Conservation (phyloP, 1,140 invertebrate genomes). For the Conus betulinus region DNA sequence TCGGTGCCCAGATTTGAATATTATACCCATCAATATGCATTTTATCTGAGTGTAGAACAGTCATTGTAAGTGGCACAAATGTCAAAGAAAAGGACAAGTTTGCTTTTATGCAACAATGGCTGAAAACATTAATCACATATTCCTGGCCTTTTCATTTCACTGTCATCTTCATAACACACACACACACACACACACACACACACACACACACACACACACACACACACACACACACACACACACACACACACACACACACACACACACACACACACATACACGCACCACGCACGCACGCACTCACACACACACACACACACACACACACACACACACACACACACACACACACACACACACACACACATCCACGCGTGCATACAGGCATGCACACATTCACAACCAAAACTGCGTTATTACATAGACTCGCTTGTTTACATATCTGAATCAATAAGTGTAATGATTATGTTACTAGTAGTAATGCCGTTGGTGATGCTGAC, state of each 20-base stretch:
- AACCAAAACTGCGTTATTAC: not conserved
- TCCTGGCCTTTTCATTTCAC: not conserved
- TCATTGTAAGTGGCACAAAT: too few relatives aligned
- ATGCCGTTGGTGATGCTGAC: not conserved
- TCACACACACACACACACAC: too few relatives aligned
- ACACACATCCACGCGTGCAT: not conserved
- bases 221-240: slow-evolving; percentile 14
- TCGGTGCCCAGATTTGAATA: too few relatives aligned
- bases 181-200: slow-evolving; percentile 21
- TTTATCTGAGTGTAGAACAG: too few relatives aligned
- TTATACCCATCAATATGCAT: too few relatives aligned
- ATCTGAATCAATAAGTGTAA: not conserved
- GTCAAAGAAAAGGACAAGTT: too few relatives aligned
- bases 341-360: too few relatives aligned
- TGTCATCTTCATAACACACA: not conserved
- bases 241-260: not conserved
- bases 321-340: too few relatives aligned
- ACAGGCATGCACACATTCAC: not conserved
- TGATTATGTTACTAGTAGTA: not conserved
- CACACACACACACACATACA: too few relatives aligned
- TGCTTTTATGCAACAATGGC: too few relatives aligned
- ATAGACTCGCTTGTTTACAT: not conserved
- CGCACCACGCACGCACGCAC: too few relatives aligned
- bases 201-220: slow-evolving; percentile 6
- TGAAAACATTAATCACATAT: too few relatives aligned